These are phyloP conservation scores for Adoxophyes honmai DNA, from an alignment of 1,140 invertebrate genomes.

Conservation along the genomic window DNA sequence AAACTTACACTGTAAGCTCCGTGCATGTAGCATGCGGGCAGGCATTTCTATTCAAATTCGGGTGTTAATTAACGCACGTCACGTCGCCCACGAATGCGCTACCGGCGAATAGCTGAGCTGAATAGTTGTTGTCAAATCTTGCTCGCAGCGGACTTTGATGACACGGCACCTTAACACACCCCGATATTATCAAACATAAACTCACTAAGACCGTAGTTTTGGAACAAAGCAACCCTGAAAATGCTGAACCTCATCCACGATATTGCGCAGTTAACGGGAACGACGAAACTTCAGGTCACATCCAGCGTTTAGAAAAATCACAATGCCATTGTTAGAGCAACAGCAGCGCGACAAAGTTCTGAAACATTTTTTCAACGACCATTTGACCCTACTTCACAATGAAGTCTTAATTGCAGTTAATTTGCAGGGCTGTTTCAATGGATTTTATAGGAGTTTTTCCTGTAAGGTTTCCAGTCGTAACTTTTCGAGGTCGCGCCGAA, in stretches of 20 bases:
- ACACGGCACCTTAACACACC: background rate
- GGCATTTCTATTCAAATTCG: slow-evolving; percentile 33
- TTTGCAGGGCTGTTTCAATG: slow-evolving; percentile 33
- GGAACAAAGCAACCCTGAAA: background rate
- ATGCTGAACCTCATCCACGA: background rate
- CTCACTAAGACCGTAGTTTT: background rate
- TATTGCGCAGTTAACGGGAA: background rate
- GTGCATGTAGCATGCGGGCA: slow-evolving; percentile 17
- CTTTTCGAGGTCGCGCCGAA: slow-evolving; percentile 49
- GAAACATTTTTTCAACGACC: slow-evolving; percentile 12
- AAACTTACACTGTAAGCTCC: slow-evolving; percentile 10
- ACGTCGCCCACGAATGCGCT: slow-evolving; percentile 22
- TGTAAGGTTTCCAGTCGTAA: slow-evolving; percentile 28
- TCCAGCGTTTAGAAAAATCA: background rate
- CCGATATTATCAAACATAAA: background rate
- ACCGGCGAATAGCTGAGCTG: slow-evolving; percentile 23
- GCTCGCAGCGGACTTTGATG: background rate
- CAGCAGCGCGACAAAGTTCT: background rate
- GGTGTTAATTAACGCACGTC: slow-evolving; percentile 29
- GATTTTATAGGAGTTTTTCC: slow-evolving; percentile 29
- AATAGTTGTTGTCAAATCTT: slow-evolving; percentile 16
- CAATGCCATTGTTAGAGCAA: slow-evolving; percentile 4
- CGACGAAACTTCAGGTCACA: background rate
- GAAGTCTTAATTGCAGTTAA: slow-evolving; percentile 36
- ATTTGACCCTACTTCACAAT: slow-evolving; percentile 30